Base-by-base conservation (phyloP, 1,140 invertebrate genomes). In the Adoxophyes honmai region DNA sequence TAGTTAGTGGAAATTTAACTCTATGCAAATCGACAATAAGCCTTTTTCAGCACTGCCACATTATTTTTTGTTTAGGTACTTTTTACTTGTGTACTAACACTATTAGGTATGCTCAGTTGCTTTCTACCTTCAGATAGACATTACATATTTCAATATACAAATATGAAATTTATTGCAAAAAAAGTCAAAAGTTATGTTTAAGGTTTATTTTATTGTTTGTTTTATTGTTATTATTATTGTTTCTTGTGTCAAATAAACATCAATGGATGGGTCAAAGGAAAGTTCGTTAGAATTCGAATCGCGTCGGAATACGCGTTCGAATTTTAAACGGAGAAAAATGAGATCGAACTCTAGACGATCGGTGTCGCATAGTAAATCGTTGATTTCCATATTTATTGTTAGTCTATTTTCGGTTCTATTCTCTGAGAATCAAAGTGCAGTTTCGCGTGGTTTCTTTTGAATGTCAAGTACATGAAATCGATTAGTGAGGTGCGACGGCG, bases 381-480 rank as follows among this genome's bases (percentile, higher is more conserved):
- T 48, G 70, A 70, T 73, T 70, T 66, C 16, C 48, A 68, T 66
- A 60, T 63, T 65, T 62, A 59, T 14, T 14, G 10, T 4, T 14
- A 57, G 16, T 62, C 64, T 60, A 36, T 35, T 57, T 66, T 76
- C 37, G 56, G 56, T 54, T 60, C 61, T 73, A 67, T 55, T 16
- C 7, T n/a, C 39, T 52, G 37, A 11, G 9, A 15, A n/a, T 8
- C 52, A 64, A 58, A 52, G 48, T 11, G 1, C 35, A 55, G 9
- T 55, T 61, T 66, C 35, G 52, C 10, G 14, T 55, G 59, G 34
- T 36, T 52, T 35, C 33, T 7, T 34, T 28, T 37, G 81, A 86
- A 84, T 86, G 76, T 84, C 81, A 86, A 84, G 81, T 84, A 81
- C 81, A 77, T 73, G 75, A 82, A 81, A 84, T 82, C 75, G 81